Conservation (phyloP, 2,888 invertebrate genomes). For the Drosophila subsilvestris region DNA sequence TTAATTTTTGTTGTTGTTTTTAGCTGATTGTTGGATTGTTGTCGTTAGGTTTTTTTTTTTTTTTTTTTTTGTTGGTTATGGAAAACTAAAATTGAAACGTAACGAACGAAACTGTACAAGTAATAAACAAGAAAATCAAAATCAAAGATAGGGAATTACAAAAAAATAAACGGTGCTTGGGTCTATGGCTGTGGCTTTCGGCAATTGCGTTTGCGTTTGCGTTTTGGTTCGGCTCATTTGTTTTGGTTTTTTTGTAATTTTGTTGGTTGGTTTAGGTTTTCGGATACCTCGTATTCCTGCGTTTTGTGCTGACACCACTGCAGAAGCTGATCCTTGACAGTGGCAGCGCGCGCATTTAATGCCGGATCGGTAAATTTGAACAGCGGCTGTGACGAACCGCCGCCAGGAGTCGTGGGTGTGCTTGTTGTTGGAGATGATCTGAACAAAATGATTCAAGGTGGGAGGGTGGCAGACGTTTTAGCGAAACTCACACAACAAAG, state of each 20-base stretch:
- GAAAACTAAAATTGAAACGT: conserved; percentile 42
- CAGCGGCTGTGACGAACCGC: conserved; percentile 89
- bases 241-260: conserved; percentile 48
- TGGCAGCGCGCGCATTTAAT: conserved; percentile 95
- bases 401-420: conserved; percentile 85
- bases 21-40: conserved; percentile 19
- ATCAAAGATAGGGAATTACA: conserved; percentile 22
- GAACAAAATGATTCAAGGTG: conserved; percentile 83
- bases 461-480: conserved; percentile 83
- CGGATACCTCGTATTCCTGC: conserved; percentile 96
- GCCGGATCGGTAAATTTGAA: conserved; percentile 96
- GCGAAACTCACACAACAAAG: conserved; percentile 77
- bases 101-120: conserved; percentile 30
- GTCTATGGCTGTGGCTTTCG: conserved; percentile 47
- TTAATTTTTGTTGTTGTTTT: background rate
- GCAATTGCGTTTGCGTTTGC: background rate
- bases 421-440: conserved; percentile 91
- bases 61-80: conserved; percentile 27
- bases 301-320: conserved; percentile 99
- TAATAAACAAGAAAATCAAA: conserved; percentile 16
- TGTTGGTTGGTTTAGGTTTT: conserved; percentile 21
- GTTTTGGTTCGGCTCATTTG: conserved; percentile 9
- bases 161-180: conserved; percentile 41
- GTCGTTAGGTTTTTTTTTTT: conserved; percentile 1
- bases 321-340: conserved; percentile 98